Percentiles rank a stretch among this genome's conserved stretches.
These are phyloP conservation scores for Glomeris maerens DNA, from an alignment of 1,140 invertebrate species.

Conservation along the genomic window DNA sequence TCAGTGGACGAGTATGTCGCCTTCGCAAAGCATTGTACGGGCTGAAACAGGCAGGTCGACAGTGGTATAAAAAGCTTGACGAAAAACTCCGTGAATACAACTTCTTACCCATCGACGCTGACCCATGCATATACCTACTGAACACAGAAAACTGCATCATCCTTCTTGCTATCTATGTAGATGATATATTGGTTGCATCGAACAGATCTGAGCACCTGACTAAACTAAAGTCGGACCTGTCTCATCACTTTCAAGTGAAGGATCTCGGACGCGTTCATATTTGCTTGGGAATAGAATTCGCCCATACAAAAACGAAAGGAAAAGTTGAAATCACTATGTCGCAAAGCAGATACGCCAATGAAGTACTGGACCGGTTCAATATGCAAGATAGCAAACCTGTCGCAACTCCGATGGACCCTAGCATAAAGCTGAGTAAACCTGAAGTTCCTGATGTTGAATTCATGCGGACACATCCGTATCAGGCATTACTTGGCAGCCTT, in stretches of 20 bases:
- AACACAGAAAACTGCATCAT: neutral
- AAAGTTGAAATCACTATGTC: slow-evolving; percentile 20
- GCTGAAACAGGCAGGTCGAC: slow-evolving; percentile 22
- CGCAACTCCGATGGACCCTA: slow-evolving; percentile 8
- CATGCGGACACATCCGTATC: too few species aligned
- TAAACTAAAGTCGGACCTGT: slow-evolving; percentile 15
- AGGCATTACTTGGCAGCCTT: slow-evolving; percentile 27
- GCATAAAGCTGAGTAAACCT: neutral
- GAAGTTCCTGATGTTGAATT: slow-evolving; percentile 16
- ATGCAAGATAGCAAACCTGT: slow-evolving; percentile 13
- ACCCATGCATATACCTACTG: slow-evolving; percentile 3
- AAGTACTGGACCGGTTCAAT: slow-evolving; percentile 21
- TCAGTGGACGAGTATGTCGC: too few species aligned
- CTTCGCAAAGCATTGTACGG: slow-evolving; percentile 22
- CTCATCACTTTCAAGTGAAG: slow-evolving; percentile 20
- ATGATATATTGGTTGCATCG: slow-evolving; percentile 11
- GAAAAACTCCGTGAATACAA: neutral
- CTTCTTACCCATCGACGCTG: neutral
- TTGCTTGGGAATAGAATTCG: slow-evolving; percentile 21
- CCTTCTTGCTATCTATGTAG: slow-evolving; percentile 13
- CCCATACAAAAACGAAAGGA: too few species aligned
- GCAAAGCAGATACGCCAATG: slow-evolving; percentile 26
- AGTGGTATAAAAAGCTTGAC: slow-evolving; percentile 2
- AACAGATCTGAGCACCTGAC: slow-evolving; percentile 15
- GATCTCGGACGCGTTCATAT: slow-evolving; percentile 12